Evolutionary conservation across 2,888 invertebrate genomes (phyloP), one percentile per base, ranked within the genome.

Genomic region (Lepidochrysops patricia): DNA sequence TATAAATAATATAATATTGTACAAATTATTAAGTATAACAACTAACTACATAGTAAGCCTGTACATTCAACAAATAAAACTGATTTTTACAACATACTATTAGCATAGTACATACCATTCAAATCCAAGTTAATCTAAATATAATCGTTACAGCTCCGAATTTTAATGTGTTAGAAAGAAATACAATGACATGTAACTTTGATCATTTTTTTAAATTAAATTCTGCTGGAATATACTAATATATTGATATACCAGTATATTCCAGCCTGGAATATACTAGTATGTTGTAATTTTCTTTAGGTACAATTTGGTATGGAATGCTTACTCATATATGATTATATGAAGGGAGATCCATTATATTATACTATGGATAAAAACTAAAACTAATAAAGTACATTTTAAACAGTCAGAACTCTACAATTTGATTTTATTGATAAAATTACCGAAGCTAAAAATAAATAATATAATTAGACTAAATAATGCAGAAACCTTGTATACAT

Each of bases 231-330:
- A n/a, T n/a, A n/a, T n/a, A n/a, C n/a, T n/a, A n/a, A n/a, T n/a
- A n/a, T n/a, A n/a, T n/a, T n/a, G n/a, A n/a, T n/a, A n/a, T n/a
- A n/a, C n/a, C n/a, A n/a, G n/a, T n/a, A n/a, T n/a, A n/a, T n/a
- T n/a, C n/a, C n/a, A n/a, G n/a, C n/a, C n/a, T n/a, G n/a, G n/a
- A n/a, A n/a, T n/a, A n/a, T n/a, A n/a, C n/a, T n/a, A n/a, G n/a
- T n/a, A n/a, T n/a, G n/a, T n/a, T 43, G 19, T 0, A 13, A 29
- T 32, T 23, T 6, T 7, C 49, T 59, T 60, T 60, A 63, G 58
- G 57, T 60, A 61, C 58, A 29, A 27, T 57, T 63, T 57, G 52
- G 61, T 59, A 57, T 57, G 57, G 57, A 57, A 57, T 57, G 57
- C 57, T 27, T 23, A 37, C 57, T 57, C 57, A 9, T 25, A 4